A percentile compares a stretch with the other conserved stretches of the same genome.
phyloP scores from a whole-genome alignment of 2,797 vertebrate species.

The Astyanax mexicanus region DNA sequence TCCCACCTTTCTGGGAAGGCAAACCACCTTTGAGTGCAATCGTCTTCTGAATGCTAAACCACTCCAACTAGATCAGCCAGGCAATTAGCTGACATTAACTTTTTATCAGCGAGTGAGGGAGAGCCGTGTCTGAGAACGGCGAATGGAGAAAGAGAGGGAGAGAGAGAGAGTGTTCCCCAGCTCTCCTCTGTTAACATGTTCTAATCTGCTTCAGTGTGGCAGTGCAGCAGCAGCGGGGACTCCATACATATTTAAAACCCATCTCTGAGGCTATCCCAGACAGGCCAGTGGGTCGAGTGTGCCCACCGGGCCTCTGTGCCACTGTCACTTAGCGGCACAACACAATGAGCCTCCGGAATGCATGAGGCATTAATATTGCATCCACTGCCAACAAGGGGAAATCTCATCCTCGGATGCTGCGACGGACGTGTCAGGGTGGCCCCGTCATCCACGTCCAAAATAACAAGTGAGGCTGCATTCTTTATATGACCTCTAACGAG shows the following conservation, averaged over 20 bases:
- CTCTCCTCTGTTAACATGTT: constrained; percentile 36
- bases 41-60: constrained; percentile 36
- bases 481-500: not conserved
- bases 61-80: constrained; percentile 31
- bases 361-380: constrained; percentile 69
- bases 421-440: constrained; percentile 43
- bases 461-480: not conserved
- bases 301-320: constrained; percentile 49
- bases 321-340: constrained; percentile 61
- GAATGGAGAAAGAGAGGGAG: not conserved
- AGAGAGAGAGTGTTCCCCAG: constrained; percentile 27
- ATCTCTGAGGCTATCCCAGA: constrained; percentile 48
- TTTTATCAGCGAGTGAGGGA: constrained; percentile 43
- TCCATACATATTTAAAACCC: constrained; percentile 58
- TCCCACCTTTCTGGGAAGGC: too few species aligned
- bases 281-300: constrained; percentile 35
- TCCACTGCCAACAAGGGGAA: constrained; percentile 48
- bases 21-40: not conserved
- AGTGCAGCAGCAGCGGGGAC: constrained; percentile 1
- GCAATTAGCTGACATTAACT: constrained; percentile 57
- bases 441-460: not conserved
- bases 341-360: constrained; percentile 65
- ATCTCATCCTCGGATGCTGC: constrained; percentile 56
- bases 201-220: constrained; percentile 48
- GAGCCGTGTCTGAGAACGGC: constrained; percentile 39